Evolutionary conservation across 2,797 vertebrate species (phyloP).

Genomic region (Melanotaenia boesemani): DNA sequence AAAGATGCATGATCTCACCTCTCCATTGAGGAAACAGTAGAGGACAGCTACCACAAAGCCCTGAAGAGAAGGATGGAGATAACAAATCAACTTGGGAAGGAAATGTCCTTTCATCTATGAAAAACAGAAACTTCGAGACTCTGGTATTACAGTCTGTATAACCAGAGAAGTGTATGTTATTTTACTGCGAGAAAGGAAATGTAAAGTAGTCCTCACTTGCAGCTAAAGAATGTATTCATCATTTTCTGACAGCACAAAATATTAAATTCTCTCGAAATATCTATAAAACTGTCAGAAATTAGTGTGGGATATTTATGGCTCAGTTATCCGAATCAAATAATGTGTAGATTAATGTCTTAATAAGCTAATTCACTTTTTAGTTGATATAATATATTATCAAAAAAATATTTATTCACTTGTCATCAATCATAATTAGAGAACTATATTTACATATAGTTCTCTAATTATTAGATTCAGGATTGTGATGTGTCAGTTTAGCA

Average conservation of each 20-base stretch:
- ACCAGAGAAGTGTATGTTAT: neutral
- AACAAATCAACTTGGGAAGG: slow-evolving; percentile 4
- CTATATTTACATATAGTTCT: no score
- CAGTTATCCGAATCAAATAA: no score
- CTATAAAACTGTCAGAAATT: no score
- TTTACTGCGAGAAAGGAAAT: neutral
- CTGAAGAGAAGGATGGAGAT: slow-evolving; percentile 70
- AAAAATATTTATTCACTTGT: no score
- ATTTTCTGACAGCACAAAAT: neutral
- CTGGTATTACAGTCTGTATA: neutral
- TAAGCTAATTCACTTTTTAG: no score
- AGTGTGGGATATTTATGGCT: no score
- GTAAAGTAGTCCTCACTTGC: neutral
- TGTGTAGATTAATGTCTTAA: no score
- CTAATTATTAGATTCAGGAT: no score
- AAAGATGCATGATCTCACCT: slow-evolving; percentile 85
- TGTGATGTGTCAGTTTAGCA: no score
- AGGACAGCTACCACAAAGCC: slow-evolving; percentile 98
- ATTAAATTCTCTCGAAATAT: no score
- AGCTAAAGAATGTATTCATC: neutral
- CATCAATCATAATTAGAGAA: no score
- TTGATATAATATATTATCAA: no score
- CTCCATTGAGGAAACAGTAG: slow-evolving; percentile 98
- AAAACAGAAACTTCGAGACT: neutral
- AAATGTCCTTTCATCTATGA: neutral